Conservation (phyloP, 2,113 vertebrate genomes). For the Sciurus niger region DNA sequence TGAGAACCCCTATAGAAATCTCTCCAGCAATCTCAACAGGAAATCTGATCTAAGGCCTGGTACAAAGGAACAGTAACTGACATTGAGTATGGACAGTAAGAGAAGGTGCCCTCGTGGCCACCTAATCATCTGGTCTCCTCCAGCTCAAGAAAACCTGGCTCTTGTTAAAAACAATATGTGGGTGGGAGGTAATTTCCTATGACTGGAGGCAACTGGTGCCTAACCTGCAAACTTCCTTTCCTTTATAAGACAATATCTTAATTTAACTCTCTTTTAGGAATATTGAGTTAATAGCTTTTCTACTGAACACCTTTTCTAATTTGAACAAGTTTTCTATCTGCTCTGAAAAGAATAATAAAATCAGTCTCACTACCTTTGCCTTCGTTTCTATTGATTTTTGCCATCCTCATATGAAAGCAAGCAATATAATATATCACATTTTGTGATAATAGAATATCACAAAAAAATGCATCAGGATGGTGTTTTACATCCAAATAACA, state of each 20-base stretch:
- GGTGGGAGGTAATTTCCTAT: slow-evolving; percentile 35
- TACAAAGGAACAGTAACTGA: background rate
- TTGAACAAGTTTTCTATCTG: slow-evolving; percentile 65
- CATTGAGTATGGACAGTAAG: background rate
- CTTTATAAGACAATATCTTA: slow-evolving; percentile 28
- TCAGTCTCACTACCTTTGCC: slow-evolving; percentile 14
- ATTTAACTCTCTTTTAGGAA: slow-evolving; percentile 25
- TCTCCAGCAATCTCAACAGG: background rate
- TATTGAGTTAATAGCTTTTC: slow-evolving; percentile 22
- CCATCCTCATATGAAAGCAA: slow-evolving; percentile 68
- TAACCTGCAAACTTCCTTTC: background rate
- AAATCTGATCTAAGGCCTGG: background rate
- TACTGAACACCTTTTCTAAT: background rate
- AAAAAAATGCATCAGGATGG: slow-evolving; percentile 82
- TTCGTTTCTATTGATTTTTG: slow-evolving; percentile 85
- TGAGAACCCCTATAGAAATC: background rate
- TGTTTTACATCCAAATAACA: slow-evolving; percentile 65
- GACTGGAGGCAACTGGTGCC: background rate
- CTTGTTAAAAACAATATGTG: slow-evolving; percentile 52
- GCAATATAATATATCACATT: slow-evolving; percentile 70
- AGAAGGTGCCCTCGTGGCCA: background rate
- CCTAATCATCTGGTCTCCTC: background rate
- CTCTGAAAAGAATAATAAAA: slow-evolving; percentile 76
- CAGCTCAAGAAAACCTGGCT: background rate
- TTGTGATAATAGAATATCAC: background rate